Percentiles rank a stretch among this genome's conserved stretches.
These are phyloP conservation scores for Hemithea aestivaria DNA, from an alignment of 2,888 invertebrate genomes.

Conservation along the genomic window DNA sequence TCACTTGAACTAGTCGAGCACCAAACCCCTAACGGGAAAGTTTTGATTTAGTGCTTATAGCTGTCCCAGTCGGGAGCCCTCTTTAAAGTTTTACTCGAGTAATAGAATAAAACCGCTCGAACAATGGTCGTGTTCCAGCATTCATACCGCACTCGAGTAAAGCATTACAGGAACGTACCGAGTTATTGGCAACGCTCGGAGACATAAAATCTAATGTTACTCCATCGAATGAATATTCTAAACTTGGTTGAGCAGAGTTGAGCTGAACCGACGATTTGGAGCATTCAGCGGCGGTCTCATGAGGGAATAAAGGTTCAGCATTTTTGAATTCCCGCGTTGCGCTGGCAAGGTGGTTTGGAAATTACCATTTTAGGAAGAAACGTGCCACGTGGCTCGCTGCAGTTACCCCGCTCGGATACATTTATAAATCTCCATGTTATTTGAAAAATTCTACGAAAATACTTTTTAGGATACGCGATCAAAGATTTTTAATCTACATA, in stretches of 20 bases:
- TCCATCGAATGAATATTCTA: slow-evolving; percentile 59
- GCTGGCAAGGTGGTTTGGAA: slow-evolving; percentile 14
- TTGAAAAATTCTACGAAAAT: slow-evolving; percentile 1
- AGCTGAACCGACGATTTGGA: slow-evolving; percentile 34
- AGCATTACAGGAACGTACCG: slow-evolving; percentile 48
- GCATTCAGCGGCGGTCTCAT: slow-evolving; percentile 30
- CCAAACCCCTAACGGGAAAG: slow-evolving; percentile 62
- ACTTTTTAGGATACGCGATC: no score
- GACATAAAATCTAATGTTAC: slow-evolving; percentile 58
- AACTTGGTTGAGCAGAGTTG: slow-evolving; percentile 39
- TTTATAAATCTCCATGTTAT: slow-evolving; percentile 8
- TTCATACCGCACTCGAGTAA: slow-evolving; percentile 54
- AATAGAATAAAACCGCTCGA: slow-evolving; percentile 76
- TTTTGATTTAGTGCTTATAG: slow-evolving; percentile 78
- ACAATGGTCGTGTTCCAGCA: slow-evolving; percentile 59
- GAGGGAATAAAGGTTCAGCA: slow-evolving; percentile 29
- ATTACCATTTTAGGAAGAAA: slow-evolving; percentile 16
- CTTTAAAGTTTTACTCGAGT: slow-evolving; percentile 72
- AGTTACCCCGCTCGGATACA: slow-evolving; percentile 3
- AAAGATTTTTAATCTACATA: no score
- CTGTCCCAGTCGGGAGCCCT: slow-evolving; percentile 65
- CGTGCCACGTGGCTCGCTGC: slow-evolving; percentile 17
- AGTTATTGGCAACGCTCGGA: slow-evolving; percentile 51
- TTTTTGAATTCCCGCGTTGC: slow-evolving; percentile 29
- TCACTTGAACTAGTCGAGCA: slow-evolving; percentile 59